Evolutionary conservation across 2,797 vertebrate genomes (phyloP), one percentile per base, ranked within the genome.

Genomic region (Lagothrix lagotricha): DNA sequence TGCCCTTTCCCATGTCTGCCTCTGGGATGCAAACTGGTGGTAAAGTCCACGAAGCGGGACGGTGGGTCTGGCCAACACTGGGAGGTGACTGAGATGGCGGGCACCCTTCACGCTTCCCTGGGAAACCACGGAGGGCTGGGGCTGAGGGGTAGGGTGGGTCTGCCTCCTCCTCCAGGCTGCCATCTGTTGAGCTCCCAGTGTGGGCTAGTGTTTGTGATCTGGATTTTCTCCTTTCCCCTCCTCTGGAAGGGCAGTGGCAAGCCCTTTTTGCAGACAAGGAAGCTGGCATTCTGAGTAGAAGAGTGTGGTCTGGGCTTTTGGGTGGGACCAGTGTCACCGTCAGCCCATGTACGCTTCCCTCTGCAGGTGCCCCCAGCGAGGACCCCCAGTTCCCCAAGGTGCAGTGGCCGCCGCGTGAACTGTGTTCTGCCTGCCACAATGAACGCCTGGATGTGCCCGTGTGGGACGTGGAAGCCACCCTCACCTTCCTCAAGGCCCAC

Each of bases 381-480:
- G 99, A 99, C 97, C 99, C 99, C 22, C 95, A 98, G 57, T 99
- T 99, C 97, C 99, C 99, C 98, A 99, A 99, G 98, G 97, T 99
- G 96, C 99, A 99, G 98, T 99, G 99, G 99, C 99, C 99, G 0
- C 97, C 99, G 0, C 99, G 98, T 0, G 98, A 99, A 2, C 36
- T 99, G 97, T 99, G 99, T 97, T 92, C 99, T 0, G 58, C 97
- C 48, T 99, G 99, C 84, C 99, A 99, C 84, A 97, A 96, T 0
- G 98, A 99, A 84, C 98, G 98, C 52, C 96, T 44, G 0, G 98
- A 99, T 0, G 97, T 99, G 0, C 99, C 99, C 0, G 89, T n/a
- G 90, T 99, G 99, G 99, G 98, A 98, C 0, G 17, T 97, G 28
- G 85, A 80, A 0, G 96, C 98, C 2, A 98, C 99, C 85, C 95